phyloP scores from a whole-genome alignment of 2,797 vertebrate species.

The Sylvilagus floridanus region DNA sequence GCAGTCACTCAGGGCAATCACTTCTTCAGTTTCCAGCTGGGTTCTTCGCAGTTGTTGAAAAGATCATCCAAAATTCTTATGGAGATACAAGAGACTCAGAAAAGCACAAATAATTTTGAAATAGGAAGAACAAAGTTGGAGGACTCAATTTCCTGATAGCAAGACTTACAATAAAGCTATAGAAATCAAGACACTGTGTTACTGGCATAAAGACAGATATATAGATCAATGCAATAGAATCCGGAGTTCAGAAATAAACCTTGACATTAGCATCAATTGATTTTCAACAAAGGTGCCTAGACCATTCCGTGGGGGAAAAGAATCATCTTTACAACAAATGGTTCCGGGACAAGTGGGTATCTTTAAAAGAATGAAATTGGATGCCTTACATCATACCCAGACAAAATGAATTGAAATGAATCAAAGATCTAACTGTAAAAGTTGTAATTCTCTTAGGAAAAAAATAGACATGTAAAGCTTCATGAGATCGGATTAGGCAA shows the following conservation, averaged over 20 bases:
- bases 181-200: background rate
- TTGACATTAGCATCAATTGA: background rate
- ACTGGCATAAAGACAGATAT: background rate
- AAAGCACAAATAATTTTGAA: background rate
- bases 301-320: background rate
- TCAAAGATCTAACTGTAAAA: background rate
- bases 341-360: background rate
- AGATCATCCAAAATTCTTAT: background rate
- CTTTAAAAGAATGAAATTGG: background rate
- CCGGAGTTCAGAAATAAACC: background rate
- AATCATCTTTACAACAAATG: background rate
- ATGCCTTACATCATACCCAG: background rate
- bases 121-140: constrained; percentile 12
- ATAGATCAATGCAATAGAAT: background rate
- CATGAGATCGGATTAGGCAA: background rate
- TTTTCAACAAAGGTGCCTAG: background rate
- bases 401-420: background rate
- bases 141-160: background rate
- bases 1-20: background rate
- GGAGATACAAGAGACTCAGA: background rate
- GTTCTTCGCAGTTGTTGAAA: background rate
- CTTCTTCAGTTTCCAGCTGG: background rate
- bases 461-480: background rate
- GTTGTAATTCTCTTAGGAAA: background rate
- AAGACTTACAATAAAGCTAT: background rate